These are phyloP conservation scores for Poeciliopsis retropinna DNA, from an alignment of 2,113 vertebrate species.

Conservation along the genomic window DNA sequence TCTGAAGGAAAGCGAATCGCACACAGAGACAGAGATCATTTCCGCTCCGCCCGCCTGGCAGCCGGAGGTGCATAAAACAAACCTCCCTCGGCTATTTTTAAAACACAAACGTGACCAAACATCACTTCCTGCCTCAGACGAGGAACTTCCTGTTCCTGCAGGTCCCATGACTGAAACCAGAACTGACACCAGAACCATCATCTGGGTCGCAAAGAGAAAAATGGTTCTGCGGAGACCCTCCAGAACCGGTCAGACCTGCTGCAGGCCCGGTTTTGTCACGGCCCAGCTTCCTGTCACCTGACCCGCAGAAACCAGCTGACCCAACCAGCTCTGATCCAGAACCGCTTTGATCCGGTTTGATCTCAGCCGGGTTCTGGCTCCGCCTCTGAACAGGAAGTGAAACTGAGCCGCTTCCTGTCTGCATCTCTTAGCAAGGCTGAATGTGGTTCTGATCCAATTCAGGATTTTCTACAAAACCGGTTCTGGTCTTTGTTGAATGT, in stretches of 20 bases:
- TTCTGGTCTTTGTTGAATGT: too few species aligned
- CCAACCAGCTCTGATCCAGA: background rate
- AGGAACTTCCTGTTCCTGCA: background rate
- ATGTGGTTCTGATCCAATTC: background rate
- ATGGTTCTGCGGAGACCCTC: background rate
- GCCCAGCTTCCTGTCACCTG: background rate
- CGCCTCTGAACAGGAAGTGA: conserved; percentile 25
- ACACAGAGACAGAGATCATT: too few species aligned
- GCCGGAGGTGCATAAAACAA: background rate
- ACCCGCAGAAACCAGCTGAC: background rate
- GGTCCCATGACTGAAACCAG: background rate
- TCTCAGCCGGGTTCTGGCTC: background rate
- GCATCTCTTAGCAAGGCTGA: background rate
- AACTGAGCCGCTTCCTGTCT: conserved; percentile 4
- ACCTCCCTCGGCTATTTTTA: background rate
- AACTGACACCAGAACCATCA: background rate
- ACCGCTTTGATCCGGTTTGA: background rate
- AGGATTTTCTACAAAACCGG: background rate
- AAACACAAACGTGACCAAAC: background rate
- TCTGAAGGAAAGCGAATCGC: too few species aligned
- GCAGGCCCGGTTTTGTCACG: background rate
- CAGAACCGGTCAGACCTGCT: background rate
- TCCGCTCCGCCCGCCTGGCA: too few species aligned
- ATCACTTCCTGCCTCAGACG: background rate
- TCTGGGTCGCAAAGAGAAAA: too few species aligned